Base-by-base conservation (phyloP, 1,140 invertebrate species). In the Papilio helenus region DNA sequence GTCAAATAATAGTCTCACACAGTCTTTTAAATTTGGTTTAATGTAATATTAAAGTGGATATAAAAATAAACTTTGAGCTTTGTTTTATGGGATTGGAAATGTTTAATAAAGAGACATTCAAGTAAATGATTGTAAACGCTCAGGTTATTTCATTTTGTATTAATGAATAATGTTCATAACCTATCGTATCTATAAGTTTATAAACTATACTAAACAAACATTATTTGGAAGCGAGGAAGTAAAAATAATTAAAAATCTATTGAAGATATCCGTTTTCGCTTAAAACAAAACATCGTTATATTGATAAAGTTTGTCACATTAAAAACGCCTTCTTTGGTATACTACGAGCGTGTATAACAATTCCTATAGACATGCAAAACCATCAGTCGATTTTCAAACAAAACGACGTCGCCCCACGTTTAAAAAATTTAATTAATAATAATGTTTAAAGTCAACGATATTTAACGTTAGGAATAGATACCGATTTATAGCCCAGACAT, bases 1-100 rank as follows among this genome's bases (percentile, higher is more conserved):
- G 61, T 68, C 26, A 68, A 68, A 29, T 4, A 7, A 72, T 29
- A 76, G 51, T 34, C 20, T 51, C 34, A 23, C 42, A 51, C 74
- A 76, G 74, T 76, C 74, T 76, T 76, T 76, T 76, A 26, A 29
- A 49, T 51, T 76, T 76, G 46, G 51, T 76, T 55, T 39, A 76
- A 55, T 76, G 72, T 74, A 39, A 29, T 76, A 58, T 58, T 29
- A 76, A 76, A 76, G 49, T 76, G 73, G 73, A 76, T 76, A 76
- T 58, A 76, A 76, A 76, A 76, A 76, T 76, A 76, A 76, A 76
- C 73, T 76, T 76, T 76, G 73, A 76, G 73, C 73, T 76, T 76
- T 58, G 73, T 76, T 76, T 76, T 34, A 55, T 58, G 73, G 73
- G 49, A 39, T 55, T 55, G 46, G 26, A 34, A 76, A 58, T 55